Conservation (phyloP, 2,888 invertebrate species). For the Apamea anceps region DNA sequence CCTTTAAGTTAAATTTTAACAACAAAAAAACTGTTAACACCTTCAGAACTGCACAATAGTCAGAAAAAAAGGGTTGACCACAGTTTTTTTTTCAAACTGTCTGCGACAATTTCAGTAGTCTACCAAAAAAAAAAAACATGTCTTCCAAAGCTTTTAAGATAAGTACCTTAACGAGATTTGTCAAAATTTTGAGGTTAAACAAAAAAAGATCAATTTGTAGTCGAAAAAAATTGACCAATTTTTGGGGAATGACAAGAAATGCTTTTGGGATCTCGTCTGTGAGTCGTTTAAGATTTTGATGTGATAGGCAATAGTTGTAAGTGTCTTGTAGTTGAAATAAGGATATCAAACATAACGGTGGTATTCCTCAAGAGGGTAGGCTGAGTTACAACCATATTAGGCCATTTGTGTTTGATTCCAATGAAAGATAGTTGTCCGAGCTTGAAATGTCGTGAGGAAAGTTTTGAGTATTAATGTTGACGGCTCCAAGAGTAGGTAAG, state of each 20-base stretch:
- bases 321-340: not conserved
- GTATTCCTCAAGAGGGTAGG: not conserved
- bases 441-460: not conserved
- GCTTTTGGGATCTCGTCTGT: not conserved
- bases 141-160: conserved; percentile 35
- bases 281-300: conserved; percentile 14
- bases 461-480: no score
- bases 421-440: not conserved
- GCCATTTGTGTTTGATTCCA: not conserved
- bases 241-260: no score
- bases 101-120: conserved; percentile 17
- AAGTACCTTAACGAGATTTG: conserved; percentile 28
- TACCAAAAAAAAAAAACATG: conserved; percentile 10
- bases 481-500: no score
- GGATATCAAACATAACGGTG: not conserved
- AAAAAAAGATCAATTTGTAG: conserved; percentile 25
- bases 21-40: conserved; percentile 33
- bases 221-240: not conserved
- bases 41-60: conserved; percentile 5
- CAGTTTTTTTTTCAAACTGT: conserved; percentile 8
- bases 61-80: conserved; percentile 24
- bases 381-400: not conserved
- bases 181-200: conserved; percentile 11
- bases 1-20: not conserved
- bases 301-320: not conserved